Conservation (phyloP, 37 sponge, comb jelly and placozoan species). For the Haliclona indistincta region DNA sequence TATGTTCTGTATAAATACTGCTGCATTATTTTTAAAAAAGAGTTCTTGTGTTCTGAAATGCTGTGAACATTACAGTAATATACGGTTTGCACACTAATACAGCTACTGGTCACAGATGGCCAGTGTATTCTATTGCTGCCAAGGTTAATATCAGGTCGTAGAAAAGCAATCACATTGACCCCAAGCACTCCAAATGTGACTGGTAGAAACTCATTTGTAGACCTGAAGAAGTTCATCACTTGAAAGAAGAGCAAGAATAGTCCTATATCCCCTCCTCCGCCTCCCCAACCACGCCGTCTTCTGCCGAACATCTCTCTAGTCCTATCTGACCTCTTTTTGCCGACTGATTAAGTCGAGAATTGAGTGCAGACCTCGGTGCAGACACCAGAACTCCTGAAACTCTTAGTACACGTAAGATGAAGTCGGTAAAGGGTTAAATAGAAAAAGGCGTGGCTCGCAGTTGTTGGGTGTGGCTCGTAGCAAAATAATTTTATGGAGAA, state of each 20-base stretch:
- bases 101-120: constrained; percentile 65
- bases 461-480: no score
- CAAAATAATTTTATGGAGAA: no score
- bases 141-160: constrained; percentile 23
- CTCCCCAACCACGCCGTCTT: neutral
- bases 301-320: constrained; percentile 23
- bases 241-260: constrained; percentile 56
- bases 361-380: no score
- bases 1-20: no score
- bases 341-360: no score
- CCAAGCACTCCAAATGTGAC: constrained; percentile 68
- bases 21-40: no score
- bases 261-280: constrained; percentile 70
- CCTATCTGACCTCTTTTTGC: neutral
- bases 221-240: constrained; percentile 29
- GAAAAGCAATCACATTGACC: constrained; percentile 48
- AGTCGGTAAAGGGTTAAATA: no score
- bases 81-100: constrained; percentile 75
- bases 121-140: constrained; percentile 8
- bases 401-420: no score
- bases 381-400: no score
- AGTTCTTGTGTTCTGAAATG: no score
- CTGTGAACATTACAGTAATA: no score
- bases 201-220: constrained; percentile 39
- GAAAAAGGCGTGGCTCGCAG: no score